These are phyloP conservation scores for Regulus satrapa DNA, from an alignment of 2,113 vertebrate genomes.

Conservation along the genomic window DNA sequence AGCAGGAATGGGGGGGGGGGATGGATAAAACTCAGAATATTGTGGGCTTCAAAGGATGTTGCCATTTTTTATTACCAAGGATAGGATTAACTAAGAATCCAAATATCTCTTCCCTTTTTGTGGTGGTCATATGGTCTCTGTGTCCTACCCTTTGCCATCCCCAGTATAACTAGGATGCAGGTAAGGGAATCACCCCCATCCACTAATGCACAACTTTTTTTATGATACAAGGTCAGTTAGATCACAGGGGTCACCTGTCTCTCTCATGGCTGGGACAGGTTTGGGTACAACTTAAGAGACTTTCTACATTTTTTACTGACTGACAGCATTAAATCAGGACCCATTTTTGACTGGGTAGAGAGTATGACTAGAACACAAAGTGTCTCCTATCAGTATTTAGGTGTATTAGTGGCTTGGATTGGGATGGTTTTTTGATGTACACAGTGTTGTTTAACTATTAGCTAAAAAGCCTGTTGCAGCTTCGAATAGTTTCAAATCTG, in stretches of 20 bases:
- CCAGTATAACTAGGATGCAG: not conserved
- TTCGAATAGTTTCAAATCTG: not conserved
- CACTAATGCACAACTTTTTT: not conserved
- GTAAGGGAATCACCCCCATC: not conserved
- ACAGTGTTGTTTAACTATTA: not conserved
- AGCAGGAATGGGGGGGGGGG: not conserved
- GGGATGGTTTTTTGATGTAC: not conserved
- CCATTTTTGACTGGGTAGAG: not conserved
- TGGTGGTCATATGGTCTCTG: not conserved
- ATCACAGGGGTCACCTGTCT: not conserved
- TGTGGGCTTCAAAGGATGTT: not conserved
- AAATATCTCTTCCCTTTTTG: not conserved
- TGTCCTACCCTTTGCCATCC: not conserved
- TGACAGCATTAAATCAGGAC: not conserved
- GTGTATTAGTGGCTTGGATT: not conserved
- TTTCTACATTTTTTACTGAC: not conserved
- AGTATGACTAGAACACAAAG: not conserved
- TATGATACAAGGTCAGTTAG: not conserved
- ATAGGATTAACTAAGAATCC: not conserved
- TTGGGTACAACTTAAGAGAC: not conserved
- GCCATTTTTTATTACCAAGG: not conserved
- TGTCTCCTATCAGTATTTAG: not conserved
- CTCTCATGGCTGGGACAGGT: not conserved
- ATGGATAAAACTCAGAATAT: not conserved
- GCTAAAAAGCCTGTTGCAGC: not conserved